Evolutionary conservation across 2,113 vertebrate species (phyloP), one percentile per base, ranked within the genome.

Genomic region (Aramus guarauna): DNA sequence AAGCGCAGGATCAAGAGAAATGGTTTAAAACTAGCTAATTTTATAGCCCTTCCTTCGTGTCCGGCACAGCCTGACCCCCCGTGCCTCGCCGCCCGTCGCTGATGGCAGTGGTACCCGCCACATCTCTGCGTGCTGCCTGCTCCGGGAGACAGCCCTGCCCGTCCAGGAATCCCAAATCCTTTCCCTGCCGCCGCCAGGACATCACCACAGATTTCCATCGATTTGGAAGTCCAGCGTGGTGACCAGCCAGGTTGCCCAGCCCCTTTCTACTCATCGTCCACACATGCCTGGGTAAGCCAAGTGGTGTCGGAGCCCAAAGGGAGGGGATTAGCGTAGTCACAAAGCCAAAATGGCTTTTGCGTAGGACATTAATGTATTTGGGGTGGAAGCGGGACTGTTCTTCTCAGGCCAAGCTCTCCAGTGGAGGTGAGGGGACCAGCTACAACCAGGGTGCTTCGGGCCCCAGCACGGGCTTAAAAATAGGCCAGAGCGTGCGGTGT

Each of bases 41-140:
- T 41, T 37, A 5, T 29, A 52, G 50, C 59, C 17, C 7, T 48
- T 47, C 50, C 39, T 64, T 84, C 27, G 34, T 30, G 62, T 17
- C 34, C 2, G 0, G 29, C 0, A 0, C 32, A 34, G 58, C 59
- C 36, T 39, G 64, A 27, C 36, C 43, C 1, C 62, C 37, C 0
- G 0, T 78, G 56, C 69, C 41, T 90, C 5, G 4, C 52, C 5
- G 12, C 26, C 62, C 12, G 0, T 6, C 0, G 3, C 74, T 66
- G 78, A 41, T 26, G 58, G 48, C 43, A 55, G 74, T 2, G 3
- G 48, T 34, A 55, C 74, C 41, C 2, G 0, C 5, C 1, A 2
- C 34, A 15, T 30, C 17, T 63, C 69, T 17, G 4, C 2, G 2
- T 76, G 43, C 53, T 0, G 0, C 62, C 56, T 50, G 69, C 62